Base-by-base conservation (phyloP, 2,113 vertebrate species). In the Colius striatus region DNA sequence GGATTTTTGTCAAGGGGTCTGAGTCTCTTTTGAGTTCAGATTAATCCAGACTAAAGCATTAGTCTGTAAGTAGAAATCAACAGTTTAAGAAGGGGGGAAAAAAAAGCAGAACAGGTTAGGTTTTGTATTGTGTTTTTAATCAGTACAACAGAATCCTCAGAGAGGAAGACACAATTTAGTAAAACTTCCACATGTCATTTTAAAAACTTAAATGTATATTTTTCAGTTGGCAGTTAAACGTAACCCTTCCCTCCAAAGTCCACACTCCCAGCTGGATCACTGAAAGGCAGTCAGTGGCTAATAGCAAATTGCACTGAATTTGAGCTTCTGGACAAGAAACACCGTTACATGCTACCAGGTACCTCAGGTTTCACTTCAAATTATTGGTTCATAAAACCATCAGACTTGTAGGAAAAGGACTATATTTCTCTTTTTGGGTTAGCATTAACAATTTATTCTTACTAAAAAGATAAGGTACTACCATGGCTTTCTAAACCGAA, bases 81-180 rank as follows among this genome's bases (percentile, higher is more conserved):
- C 11, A 53, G 41, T 30, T 60, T 32, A 29, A 76, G 18, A 6
- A 4, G 6, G 2, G 12, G 10, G 4, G 6, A 9, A 19, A 9
- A 8, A 17, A 16, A 17, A 36, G 1, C 68, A 62, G 13, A 71
- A 71, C 14, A 16, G 8, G 5, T 60, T 72, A 51, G 7, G 0
- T 66, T 80, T 62, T 74, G 13, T 34, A 29, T 29, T 78, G 8
- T 45, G 32, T 47, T 83, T 90, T 93, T 95, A 83, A 86, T 92
- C 45, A 45, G 43, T 85, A 82, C 32, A 80, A 70, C 11, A 70
- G 45, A 75, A 80, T 60, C 36, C 60, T 83, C 32, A 38, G 20
- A 75, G 32, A 75, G 16, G 16, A 75, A 73, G 54, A 90, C 3
- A 57, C 11, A 47, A 21, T 36, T 55, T 9, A 38, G 48, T 67